Evolutionary conservation across 2,797 vertebrate genomes (phyloP).

Genomic region (Etheostoma nigrum): DNA sequence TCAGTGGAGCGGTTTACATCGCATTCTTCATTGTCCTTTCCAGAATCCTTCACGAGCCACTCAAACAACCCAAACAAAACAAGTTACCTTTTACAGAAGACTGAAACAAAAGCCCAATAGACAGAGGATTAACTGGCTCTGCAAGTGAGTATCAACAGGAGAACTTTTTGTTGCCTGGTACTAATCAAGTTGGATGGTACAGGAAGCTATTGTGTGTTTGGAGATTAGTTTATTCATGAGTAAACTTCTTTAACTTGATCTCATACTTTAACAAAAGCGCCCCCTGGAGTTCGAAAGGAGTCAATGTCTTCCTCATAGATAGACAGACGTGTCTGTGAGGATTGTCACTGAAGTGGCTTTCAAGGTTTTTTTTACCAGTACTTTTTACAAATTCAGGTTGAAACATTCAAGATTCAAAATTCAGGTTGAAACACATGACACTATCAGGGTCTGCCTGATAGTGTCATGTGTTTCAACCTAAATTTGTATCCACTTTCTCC

Average conservation of each 20-base stretch:
- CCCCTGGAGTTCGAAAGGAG: slow-evolving; percentile 18
- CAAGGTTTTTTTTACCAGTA: neutral
- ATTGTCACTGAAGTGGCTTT: neutral
- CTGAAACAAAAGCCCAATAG: slow-evolving; percentile 87
- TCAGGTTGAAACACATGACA: no score
- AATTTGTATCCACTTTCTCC: neutral
- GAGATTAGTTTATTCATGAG: neutral
- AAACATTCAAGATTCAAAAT: no score
- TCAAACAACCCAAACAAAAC: slow-evolving; percentile 55
- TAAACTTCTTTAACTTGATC: neutral
- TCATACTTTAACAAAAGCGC: neutral
- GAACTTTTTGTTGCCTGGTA: neutral
- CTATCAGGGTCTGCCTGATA: neutral
- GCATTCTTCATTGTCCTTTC: slow-evolving; percentile 28
- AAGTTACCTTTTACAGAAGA: slow-evolving; percentile 86
- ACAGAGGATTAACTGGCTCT: slow-evolving; percentile 87
- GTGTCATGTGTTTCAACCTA: neutral
- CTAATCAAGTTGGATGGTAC: neutral
- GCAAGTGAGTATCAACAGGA: slow-evolving; percentile 80
- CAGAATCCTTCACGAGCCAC: slow-evolving; percentile 70
- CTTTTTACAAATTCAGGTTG: no score
- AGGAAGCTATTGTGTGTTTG: neutral
- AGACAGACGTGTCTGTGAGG: neutral
- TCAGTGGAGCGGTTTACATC: neutral
- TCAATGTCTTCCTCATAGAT: neutral